Conservation (phyloP, 2,888 invertebrate species). For the Parnassius orleans region DNA sequence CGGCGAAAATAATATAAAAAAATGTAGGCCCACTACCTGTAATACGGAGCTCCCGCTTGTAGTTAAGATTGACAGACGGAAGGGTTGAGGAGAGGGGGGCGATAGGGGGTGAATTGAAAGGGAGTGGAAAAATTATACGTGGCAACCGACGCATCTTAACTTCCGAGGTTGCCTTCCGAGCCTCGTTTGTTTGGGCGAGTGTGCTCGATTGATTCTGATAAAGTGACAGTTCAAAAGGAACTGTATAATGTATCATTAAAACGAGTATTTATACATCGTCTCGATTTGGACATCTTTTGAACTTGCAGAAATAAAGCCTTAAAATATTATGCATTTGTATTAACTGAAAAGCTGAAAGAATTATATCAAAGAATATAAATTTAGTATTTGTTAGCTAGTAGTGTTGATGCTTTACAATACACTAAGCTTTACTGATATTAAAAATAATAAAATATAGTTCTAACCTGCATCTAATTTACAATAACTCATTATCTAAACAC, state of each 20-base stretch:
- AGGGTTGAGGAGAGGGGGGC: constrained; percentile 64
- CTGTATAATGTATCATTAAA: neutral
- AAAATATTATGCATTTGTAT: no score
- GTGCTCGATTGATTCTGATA: constrained; percentile 28
- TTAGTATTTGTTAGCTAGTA: no score
- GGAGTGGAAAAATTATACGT: constrained; percentile 79
- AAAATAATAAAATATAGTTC: no score
- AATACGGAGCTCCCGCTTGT: constrained; percentile 64
- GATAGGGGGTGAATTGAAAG: constrained; percentile 68
- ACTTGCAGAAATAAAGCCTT: no score
- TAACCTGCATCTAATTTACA: no score
- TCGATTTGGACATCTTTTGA: no score
- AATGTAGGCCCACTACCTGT: constrained; percentile 62
- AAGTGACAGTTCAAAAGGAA: neutral
- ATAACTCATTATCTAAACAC: no score
- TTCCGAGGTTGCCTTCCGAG: constrained; percentile 66
- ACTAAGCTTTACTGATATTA: no score
- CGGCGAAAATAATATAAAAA: constrained; percentile 56
- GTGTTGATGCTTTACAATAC: no score
- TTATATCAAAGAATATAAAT: no score
- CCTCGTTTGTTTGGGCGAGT: constrained; percentile 46
- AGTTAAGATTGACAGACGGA: constrained; percentile 80
- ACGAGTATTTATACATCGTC: no score
- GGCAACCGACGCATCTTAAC: constrained; percentile 78
- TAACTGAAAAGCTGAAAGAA: no score